Conservation (phyloP, 2,797 vertebrate genomes). For the Coracias cyanogaster region DNA sequence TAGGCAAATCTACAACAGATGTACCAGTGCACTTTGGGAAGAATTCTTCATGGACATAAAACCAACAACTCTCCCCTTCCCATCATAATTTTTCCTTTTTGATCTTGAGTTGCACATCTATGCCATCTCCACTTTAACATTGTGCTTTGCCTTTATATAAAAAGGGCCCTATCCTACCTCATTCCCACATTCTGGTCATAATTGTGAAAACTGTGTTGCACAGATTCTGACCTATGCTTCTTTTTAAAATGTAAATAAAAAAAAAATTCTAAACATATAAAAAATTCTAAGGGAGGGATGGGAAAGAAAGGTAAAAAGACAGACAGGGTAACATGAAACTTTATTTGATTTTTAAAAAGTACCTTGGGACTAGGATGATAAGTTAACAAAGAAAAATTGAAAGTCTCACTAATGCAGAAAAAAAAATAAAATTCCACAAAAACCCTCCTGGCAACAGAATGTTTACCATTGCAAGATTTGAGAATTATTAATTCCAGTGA, state of each 20-base stretch:
- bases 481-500: background rate
- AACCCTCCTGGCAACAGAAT: background rate
- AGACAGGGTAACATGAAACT: background rate
- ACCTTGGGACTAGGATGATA: background rate
- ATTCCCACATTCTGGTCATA: background rate
- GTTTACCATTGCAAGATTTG: background rate
- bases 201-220: background rate
- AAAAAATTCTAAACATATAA: background rate
- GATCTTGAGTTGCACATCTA: conserved; percentile 27
- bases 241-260: background rate
- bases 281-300: background rate
- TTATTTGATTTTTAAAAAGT: background rate
- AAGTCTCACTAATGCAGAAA: background rate
- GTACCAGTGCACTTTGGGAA: background rate
- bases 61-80: background rate
- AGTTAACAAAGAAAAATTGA: background rate
- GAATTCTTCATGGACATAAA: conserved; percentile 26
- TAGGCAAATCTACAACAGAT: background rate
- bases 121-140: background rate
- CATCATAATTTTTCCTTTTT: conserved; percentile 15
- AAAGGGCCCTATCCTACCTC: background rate
- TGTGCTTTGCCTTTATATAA: background rate
- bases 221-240: background rate
- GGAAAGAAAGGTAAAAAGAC: background rate
- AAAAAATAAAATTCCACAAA: background rate